Percentiles rank a stretch among this genome's conserved stretches.
These are phyloP conservation scores for Oreonectes daqikongensis DNA, from an alignment of 2,797 vertebrate genomes.

Conservation along the genomic window DNA sequence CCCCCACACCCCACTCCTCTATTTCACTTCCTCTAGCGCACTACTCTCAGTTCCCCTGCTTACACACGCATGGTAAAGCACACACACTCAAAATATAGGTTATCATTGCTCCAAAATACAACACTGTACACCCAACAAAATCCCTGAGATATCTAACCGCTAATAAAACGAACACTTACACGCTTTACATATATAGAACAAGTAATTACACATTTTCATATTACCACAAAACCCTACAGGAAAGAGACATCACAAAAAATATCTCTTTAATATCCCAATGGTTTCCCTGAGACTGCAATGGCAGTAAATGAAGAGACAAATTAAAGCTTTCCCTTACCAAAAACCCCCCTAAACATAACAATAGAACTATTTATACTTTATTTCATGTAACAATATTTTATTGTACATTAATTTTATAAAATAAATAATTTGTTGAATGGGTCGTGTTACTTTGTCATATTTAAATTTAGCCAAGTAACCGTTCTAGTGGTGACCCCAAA, in stretches of 20 bases:
- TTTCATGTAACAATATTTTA: no score
- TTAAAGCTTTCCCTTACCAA: no score
- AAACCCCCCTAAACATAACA: no score
- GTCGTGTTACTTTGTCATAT: no score
- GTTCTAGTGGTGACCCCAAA: no score
- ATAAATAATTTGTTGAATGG: no score
- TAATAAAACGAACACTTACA: not conserved
- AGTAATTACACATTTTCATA: not conserved
- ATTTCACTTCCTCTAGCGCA: conserved; percentile 30
- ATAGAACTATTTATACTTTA: no score
- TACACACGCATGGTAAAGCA: not conserved
- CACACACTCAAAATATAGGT: conserved; percentile 8
- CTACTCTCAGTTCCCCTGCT: conserved; percentile 17
- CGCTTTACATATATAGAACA: not conserved
- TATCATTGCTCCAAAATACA: conserved; percentile 23
- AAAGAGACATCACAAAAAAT: not conserved
- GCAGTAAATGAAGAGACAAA: no score
- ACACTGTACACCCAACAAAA: not conserved
- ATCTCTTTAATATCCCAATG: not conserved
- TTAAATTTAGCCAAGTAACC: no score
- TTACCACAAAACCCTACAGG: not conserved
- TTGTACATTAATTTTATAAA: no score
- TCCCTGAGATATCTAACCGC: conserved; percentile 15
- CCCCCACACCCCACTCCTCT: conserved; percentile 39
- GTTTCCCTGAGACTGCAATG: not conserved